Conservation (phyloP, 2,113 vertebrate species). For the Apus apus region DNA sequence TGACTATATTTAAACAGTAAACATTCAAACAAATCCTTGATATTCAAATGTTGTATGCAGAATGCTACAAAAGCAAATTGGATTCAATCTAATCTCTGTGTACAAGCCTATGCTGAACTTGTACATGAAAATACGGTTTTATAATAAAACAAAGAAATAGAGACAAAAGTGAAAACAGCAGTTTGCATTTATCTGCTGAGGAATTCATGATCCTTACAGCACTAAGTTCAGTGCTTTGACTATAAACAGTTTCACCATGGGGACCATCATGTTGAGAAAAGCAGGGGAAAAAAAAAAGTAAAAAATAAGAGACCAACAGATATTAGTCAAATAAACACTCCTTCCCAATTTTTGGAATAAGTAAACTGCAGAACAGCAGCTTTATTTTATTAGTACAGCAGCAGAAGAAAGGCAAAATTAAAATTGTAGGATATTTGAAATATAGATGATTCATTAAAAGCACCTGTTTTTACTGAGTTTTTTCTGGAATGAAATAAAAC, state of each 20-base stretch:
- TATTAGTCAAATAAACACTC: not conserved
- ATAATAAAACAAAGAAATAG: not conserved
- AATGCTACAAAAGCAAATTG: not conserved
- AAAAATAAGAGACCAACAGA: not conserved
- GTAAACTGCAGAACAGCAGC: not conserved
- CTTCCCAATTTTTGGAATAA: not conserved
- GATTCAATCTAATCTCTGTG: not conserved
- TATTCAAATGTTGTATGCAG: constrained; percentile 16
- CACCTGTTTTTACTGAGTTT: not conserved
- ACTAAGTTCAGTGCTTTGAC: not conserved
- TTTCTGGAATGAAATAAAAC: not conserved
- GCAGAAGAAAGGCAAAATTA: not conserved
- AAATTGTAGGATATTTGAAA: not conserved
- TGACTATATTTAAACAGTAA: constrained; percentile 6
- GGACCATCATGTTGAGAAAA: not conserved
- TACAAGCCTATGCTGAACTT: not conserved
- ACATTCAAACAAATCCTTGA: constrained; percentile 19
- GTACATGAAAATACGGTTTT: not conserved
- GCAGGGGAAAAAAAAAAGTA: not conserved
- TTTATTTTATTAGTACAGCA: not conserved
- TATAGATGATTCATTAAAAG: not conserved
- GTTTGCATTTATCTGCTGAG: not conserved
- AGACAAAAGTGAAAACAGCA: not conserved
- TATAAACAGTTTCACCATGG: not conserved
- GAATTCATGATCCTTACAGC: constrained; percentile 23